Evolutionary conservation across 2,797 vertebrate genomes (phyloP).

Genomic region (Diplodus puntazzo): DNA sequence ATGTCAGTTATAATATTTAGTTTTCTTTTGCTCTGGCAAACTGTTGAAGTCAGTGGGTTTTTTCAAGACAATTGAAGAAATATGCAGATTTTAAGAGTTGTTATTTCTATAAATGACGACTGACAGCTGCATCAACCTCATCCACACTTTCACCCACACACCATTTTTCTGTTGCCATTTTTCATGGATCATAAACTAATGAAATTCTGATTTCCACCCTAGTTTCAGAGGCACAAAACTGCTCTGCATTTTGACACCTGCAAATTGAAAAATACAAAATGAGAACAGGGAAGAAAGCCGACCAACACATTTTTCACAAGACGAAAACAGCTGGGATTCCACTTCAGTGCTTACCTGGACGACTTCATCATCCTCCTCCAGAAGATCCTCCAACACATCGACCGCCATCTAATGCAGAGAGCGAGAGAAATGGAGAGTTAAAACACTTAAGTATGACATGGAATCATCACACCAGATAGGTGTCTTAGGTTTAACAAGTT

Average conservation of each 20-base stretch:
- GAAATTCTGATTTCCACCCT: not conserved
- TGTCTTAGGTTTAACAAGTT: conserved; percentile 2
- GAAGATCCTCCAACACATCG: conserved; percentile 86
- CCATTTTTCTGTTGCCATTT: not conserved
- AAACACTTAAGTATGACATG: not conserved
- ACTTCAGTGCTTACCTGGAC: conserved; percentile 84
- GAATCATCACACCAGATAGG: not conserved
- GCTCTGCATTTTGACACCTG: not conserved
- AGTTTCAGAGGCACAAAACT: not conserved
- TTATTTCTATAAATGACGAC: not conserved
- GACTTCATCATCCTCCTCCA: conserved; percentile 90
- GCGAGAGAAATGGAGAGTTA: not conserved
- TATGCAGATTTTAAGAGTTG: conserved; percentile 6
- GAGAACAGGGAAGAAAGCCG: not conserved
- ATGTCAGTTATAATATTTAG: not conserved
- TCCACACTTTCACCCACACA: not conserved
- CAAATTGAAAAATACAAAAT: not conserved
- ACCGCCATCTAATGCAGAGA: conserved; percentile 78
- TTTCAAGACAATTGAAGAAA: not conserved
- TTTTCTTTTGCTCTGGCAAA: not conserved
- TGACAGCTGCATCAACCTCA: not conserved
- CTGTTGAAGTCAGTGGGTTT: not conserved
- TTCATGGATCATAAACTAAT: not conserved
- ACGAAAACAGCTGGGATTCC: not conserved
- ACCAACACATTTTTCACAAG: not conserved